Evolutionary conservation across 1,140 invertebrate species (phyloP).

Genomic region (Leptonema lineaticorne): DNA sequence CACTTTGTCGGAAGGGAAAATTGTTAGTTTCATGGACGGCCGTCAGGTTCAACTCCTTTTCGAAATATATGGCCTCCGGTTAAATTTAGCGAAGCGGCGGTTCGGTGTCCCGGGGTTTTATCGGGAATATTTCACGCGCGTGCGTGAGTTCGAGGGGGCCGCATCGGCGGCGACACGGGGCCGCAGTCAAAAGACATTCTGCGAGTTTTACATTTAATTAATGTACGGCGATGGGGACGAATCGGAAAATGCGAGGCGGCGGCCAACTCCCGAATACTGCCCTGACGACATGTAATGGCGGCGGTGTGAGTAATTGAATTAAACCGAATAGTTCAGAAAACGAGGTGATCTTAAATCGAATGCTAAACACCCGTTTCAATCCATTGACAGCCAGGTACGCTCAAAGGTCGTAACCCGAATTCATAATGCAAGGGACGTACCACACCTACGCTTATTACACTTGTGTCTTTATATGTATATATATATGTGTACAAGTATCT

Average conservation of each 20-base stretch:
- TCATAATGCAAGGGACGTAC: conserved; percentile 1
- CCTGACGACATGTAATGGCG: background rate
- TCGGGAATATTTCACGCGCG: conserved; percentile 17
- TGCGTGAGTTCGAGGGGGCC: background rate
- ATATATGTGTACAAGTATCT: no score
- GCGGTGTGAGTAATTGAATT: conserved; percentile 19
- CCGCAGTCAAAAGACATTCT: conserved; percentile 4
- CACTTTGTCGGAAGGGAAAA: conserved; percentile 1
- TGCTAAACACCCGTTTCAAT: conserved; percentile 22
- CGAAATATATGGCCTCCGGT: conserved; percentile 3
- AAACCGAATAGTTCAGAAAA: conserved; percentile 14
- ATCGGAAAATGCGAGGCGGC: no score
- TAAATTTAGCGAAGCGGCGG: conserved; percentile 16
- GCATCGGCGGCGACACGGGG: background rate
- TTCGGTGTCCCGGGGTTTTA: conserved; percentile 10
- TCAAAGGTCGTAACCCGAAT: background rate
- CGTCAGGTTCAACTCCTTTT: conserved; percentile 8
- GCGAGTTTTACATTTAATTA: conserved; percentile 23
- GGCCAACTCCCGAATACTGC: background rate
- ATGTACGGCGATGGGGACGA: conserved; percentile 2
- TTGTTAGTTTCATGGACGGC: conserved; percentile 18
- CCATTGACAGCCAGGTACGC: conserved; percentile 13
- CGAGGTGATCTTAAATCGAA: conserved; percentile 17
- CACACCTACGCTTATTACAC: background rate
- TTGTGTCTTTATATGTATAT: background rate